Evolutionary conservation across 2,888 invertebrate genomes (phyloP).

Genomic region (Caenorhabditis auriculariae): DNA sequence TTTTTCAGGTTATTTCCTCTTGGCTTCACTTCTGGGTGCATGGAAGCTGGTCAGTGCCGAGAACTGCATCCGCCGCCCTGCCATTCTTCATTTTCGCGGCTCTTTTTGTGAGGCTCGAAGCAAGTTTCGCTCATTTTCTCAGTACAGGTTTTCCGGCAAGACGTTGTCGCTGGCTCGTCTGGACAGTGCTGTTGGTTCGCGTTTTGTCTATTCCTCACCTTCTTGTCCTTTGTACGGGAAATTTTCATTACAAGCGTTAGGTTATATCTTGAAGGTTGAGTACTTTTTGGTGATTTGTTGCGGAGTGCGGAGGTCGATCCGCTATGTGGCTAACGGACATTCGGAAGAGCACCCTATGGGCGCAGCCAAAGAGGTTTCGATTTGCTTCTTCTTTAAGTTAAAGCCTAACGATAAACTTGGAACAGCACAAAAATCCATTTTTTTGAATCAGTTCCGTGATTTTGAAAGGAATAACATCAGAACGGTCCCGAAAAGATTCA

Average conservation of each 20-base stretch:
- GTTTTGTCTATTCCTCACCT: constrained; percentile 54
- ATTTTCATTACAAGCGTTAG: neutral
- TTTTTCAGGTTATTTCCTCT: constrained; percentile 44
- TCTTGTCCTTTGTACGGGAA: constrained; percentile 46
- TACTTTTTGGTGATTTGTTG: constrained; percentile 60
- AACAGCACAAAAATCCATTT: too few relatives aligned
- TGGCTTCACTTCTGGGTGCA: constrained; percentile 63
- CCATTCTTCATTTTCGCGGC: constrained; percentile 68
- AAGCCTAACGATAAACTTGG: too few relatives aligned
- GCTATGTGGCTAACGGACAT: constrained; percentile 24
- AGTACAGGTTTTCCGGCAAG: constrained; percentile 16
- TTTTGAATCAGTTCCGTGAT: too few relatives aligned
- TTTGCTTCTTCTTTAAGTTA: too few relatives aligned
- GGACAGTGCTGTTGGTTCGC: constrained; percentile 43
- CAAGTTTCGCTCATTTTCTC: neutral
- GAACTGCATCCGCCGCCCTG: constrained; percentile 54
- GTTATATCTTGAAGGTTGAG: constrained; percentile 33
- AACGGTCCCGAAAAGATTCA: too few relatives aligned
- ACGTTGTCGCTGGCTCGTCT: constrained; percentile 5
- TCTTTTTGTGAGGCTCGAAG: constrained; percentile 36
- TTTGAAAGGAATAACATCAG: too few relatives aligned
- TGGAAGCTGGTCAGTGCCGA: constrained; percentile 59
- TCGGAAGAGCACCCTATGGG: constrained; percentile 40
- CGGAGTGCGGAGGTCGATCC: constrained; percentile 45
- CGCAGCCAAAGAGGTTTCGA: constrained; percentile 27